These are phyloP conservation scores for Potorous gilbertii DNA, from an alignment of 2,797 vertebrate species.

Conservation along the genomic window DNA sequence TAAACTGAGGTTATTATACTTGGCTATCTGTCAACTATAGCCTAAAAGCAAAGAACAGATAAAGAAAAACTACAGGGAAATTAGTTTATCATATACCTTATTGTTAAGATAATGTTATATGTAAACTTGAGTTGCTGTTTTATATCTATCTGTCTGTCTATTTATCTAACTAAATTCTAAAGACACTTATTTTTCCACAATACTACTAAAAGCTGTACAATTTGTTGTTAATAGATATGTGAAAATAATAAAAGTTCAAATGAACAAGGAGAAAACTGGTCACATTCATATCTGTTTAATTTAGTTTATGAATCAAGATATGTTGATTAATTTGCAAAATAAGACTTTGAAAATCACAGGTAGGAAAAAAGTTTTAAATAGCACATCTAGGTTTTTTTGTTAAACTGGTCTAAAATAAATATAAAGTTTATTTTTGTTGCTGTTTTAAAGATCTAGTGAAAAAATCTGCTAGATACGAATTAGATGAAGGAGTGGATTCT, in stretches of 20 bases:
- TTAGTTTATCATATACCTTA: not conserved
- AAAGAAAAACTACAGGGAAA: not conserved
- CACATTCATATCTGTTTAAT: not conserved
- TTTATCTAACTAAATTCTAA: not conserved
- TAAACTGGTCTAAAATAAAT: slow-evolving; percentile 7
- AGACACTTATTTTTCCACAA: not conserved
- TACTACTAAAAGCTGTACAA: not conserved
- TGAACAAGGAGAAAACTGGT: not conserved
- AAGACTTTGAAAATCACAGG: slow-evolving; percentile 12
- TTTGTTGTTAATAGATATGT: not conserved
- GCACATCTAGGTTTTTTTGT: slow-evolving; percentile 33
- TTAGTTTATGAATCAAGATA: not conserved
- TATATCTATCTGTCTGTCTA: not conserved
- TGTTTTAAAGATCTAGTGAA: not conserved
- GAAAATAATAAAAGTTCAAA: not conserved
- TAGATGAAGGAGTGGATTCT: slow-evolving; percentile 20
- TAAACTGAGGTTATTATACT: not conserved
- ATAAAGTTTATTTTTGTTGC: slow-evolving; percentile 9
- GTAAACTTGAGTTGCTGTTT: not conserved
- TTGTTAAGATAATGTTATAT: not conserved
- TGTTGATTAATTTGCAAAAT: slow-evolving; percentile 4
- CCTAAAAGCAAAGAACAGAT: not conserved
- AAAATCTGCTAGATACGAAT: slow-evolving; percentile 42
- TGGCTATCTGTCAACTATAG: not conserved
- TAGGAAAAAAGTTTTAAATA: slow-evolving; percentile 25